Evolutionary conservation across 2,888 invertebrate genomes (phyloP).

Genomic region (Campoplex capitator): DNA sequence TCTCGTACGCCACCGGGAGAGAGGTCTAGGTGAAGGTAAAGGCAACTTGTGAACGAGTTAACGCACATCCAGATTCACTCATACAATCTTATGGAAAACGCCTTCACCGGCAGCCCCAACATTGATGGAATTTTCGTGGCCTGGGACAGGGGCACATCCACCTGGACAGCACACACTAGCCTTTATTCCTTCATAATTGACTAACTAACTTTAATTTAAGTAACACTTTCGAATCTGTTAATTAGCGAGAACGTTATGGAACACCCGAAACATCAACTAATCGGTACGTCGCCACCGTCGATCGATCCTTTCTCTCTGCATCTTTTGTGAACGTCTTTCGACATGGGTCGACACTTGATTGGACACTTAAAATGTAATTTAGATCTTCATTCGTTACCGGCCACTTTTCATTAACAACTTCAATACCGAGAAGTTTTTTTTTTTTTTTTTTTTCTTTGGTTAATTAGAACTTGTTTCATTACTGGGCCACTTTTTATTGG

Average conservation of each 20-base stretch:
- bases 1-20: conserved; percentile 76
- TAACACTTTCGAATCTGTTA: not conserved
- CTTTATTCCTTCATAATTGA: not conserved
- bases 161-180: not conserved
- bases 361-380: not conserved
- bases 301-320: conserved; percentile 1
- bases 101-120: conserved; percentile 55
- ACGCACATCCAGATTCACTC: conserved; percentile 41
- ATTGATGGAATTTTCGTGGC: not conserved
- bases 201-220: not conserved
- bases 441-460: too few relatives aligned
- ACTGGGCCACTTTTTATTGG: not conserved
- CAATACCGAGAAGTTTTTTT: too few relatives aligned
- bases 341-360: not conserved
- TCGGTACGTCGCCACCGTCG: not conserved
- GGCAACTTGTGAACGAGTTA: conserved; percentile 43
- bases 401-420: not conserved
- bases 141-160: not conserved
- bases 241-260: not conserved
- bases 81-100: conserved; percentile 56
- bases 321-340: conserved; percentile 7
- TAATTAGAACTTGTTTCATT: too few relatives aligned
- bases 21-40: conserved; percentile 85
- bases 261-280: not conserved
- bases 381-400: not conserved